These are phyloP conservation scores for Etheostoma nigrum DNA, from an alignment of 2,797 vertebrate genomes.

Conservation along the genomic window DNA sequence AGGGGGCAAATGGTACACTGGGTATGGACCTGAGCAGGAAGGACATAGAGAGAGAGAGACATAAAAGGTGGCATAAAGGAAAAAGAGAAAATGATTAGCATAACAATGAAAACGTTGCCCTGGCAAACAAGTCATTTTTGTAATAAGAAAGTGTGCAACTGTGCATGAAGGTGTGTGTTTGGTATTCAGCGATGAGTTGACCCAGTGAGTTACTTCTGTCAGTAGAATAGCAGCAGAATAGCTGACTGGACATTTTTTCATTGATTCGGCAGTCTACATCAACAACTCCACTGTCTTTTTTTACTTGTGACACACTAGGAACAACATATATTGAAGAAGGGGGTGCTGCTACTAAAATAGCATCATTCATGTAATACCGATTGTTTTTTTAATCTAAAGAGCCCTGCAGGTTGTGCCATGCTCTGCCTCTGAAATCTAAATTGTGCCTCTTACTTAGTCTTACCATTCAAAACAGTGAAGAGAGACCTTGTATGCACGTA, in stretches of 20 bases:
- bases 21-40: conserved; percentile 47
- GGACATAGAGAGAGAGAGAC: neutral
- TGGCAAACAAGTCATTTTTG: neutral
- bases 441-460: neutral
- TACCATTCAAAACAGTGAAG: neutral
- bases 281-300: neutral
- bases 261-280: conserved; percentile 33
- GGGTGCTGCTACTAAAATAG: neutral
- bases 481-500: neutral
- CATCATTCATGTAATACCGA: neutral
- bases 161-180: conserved; percentile 2
- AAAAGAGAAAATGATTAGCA: neutral
- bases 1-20: conserved; percentile 30
- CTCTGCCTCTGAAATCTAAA: neutral
- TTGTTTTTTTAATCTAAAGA: neutral
- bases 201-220: conserved; percentile 42
- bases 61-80: neutral
- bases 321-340: neutral
- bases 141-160: conserved; percentile 21
- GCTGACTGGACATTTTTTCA: conserved; percentile 63
- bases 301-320: neutral
- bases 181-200: conserved; percentile 34
- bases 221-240: conserved; percentile 36
- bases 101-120: neutral
- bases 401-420: neutral